These are phyloP conservation scores for Phalacrocorax aristotelis DNA, from an alignment of 2,113 vertebrate genomes.

Conservation along the genomic window DNA sequence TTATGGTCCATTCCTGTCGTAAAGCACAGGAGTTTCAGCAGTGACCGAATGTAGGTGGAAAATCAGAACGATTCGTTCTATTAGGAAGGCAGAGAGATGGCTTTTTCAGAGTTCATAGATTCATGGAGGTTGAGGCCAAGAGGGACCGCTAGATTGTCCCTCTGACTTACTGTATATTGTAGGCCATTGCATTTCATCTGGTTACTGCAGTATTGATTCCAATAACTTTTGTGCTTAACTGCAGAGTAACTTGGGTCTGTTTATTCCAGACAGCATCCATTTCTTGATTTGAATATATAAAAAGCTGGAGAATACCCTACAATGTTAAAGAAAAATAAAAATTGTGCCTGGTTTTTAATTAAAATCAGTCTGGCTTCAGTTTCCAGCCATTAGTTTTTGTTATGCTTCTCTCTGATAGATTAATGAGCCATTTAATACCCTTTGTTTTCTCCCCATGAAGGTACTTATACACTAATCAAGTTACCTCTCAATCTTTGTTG, in stretches of 20 bases:
- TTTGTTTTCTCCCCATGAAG: slow-evolving; percentile 50
- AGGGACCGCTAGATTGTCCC: background rate
- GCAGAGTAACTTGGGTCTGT: background rate
- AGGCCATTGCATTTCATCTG: background rate
- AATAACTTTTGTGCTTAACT: background rate
- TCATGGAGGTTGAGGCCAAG: background rate
- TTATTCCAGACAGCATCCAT: background rate
- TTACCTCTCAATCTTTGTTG: slow-evolving; percentile 50
- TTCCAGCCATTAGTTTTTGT: slow-evolving; percentile 58
- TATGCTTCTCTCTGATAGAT: slow-evolving; percentile 41
- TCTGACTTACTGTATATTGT: accelerated
- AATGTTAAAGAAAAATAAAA: background rate
- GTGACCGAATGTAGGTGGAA: background rate
- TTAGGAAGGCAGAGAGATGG: background rate
- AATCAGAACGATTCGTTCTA: background rate
- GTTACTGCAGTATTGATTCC: background rate
- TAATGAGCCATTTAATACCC: slow-evolving; percentile 62
- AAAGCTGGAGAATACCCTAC: background rate
- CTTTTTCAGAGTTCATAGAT: background rate
- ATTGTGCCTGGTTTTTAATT: slow-evolving; percentile 12
- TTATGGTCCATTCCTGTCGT: background rate
- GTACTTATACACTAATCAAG: slow-evolving; percentile 58
- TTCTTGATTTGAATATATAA: background rate
- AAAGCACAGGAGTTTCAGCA: background rate
- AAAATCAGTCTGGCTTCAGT: slow-evolving; percentile 22